Evolutionary conservation across 37 sponge, comb jelly and placozoan species (phyloP).

Genomic region (Cliona cf. orientalis): DNA sequence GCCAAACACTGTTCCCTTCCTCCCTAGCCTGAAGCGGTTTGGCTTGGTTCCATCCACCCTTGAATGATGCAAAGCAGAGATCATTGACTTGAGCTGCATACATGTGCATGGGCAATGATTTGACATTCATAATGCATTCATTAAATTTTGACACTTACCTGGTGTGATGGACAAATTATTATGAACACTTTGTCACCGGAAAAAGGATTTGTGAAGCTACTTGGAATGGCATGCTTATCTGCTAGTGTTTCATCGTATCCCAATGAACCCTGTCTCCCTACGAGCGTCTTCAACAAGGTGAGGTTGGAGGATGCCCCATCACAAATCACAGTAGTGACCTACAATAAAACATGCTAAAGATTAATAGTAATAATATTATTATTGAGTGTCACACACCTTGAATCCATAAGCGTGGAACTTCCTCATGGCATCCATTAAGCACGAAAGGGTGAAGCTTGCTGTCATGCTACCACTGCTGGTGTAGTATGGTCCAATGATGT

Average conservation of each 20-base stretch:
- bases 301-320: constrained; percentile 24
- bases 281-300: neutral
- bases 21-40: neutral
- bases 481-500: too few relatives aligned
- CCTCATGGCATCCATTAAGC: constrained; percentile 3
- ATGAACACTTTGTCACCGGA: too few relatives aligned
- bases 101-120: neutral
- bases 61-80: constrained; percentile 18
- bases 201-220: too few relatives aligned
- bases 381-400: constrained; percentile 3
- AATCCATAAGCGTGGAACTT: neutral
- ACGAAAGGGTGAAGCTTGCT: neutral
- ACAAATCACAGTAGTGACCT: neutral
- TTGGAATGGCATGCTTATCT: neutral
- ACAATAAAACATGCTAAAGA: neutral
- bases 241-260: neutral
- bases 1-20: constrained; percentile 1
- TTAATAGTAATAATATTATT: neutral
- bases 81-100: constrained; percentile 24
- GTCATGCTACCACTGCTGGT: too few relatives aligned
- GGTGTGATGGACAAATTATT: too few relatives aligned
- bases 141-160: neutral
- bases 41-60: neutral
- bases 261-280: neutral
- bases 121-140: neutral